phyloP scores from a whole-genome alignment of 2,888 invertebrate genomes.

The Drosophila imparisetae region DNA sequence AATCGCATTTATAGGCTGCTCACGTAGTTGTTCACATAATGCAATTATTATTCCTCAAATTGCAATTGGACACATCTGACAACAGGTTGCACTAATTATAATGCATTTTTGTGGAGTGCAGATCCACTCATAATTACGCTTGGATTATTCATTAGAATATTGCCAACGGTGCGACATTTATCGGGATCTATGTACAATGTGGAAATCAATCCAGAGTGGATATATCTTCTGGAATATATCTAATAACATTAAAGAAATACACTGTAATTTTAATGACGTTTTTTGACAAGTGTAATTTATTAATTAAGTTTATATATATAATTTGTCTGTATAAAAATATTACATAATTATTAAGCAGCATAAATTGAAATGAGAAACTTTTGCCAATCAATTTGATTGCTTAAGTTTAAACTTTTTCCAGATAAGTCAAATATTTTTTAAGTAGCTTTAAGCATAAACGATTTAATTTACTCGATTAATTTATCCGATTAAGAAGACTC shows the following conservation, averaged over 20 bases:
- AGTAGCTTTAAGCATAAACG: not conserved
- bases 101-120: not conserved
- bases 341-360: not conserved
- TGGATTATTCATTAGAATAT: conserved; percentile 1
- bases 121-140: not conserved
- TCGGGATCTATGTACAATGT: not conserved
- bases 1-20: conserved; percentile 29
- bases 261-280: too few relatives aligned
- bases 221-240: not conserved
- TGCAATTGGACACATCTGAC: conserved; percentile 43
- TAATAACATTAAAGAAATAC: not conserved
- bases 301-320: not conserved
- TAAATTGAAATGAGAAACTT: not conserved
- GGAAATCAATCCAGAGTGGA: not conserved
- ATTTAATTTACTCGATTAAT: not conserved
- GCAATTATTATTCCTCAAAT: conserved; percentile 38
- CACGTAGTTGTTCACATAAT: conserved; percentile 55
- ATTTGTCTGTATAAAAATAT: not conserved
- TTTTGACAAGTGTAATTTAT: too few relatives aligned
- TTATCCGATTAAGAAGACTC: too few relatives aligned
- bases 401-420: not conserved
- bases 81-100: conserved; percentile 40
- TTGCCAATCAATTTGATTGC: not conserved
- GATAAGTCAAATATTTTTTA: not conserved
- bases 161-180: not conserved